Conservation (phyloP, 2,113 vertebrate genomes). For the Serilophus lunatus region DNA sequence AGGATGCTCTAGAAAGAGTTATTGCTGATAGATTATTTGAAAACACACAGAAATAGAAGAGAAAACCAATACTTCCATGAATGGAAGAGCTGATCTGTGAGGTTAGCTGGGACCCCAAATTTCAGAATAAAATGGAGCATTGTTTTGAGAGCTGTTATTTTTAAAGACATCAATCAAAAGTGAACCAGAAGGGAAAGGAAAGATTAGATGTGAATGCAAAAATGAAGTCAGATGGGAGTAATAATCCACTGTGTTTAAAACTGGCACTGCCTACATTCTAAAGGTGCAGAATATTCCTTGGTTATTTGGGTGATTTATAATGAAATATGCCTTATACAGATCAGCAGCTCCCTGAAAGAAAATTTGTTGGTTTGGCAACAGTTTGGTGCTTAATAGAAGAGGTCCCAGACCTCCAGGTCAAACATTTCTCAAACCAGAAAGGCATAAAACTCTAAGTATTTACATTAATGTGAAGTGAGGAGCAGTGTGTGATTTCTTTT, state of each 20-base stretch:
- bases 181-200: neutral
- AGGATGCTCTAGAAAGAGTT: neutral
- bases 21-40: neutral
- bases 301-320: neutral
- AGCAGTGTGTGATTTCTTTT: neutral
- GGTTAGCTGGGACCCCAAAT: neutral
- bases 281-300: neutral
- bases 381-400: neutral
- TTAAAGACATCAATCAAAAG: neutral
- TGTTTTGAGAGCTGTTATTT: neutral
- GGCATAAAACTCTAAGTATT: neutral
- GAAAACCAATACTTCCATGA: neutral
- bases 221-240: neutral
- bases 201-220: neutral
- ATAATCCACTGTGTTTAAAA: neutral
- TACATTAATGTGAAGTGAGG: neutral
- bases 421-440: neutral
- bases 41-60: neutral
- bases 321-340: neutral
- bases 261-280: neutral
- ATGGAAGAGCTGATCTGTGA: neutral
- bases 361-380: neutral
- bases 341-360: neutral
- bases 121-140: neutral
- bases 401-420: neutral